These are phyloP conservation scores for Taeniopygia guttata DNA, from an alignment of 2,797 vertebrate species.

Conservation along the genomic window DNA sequence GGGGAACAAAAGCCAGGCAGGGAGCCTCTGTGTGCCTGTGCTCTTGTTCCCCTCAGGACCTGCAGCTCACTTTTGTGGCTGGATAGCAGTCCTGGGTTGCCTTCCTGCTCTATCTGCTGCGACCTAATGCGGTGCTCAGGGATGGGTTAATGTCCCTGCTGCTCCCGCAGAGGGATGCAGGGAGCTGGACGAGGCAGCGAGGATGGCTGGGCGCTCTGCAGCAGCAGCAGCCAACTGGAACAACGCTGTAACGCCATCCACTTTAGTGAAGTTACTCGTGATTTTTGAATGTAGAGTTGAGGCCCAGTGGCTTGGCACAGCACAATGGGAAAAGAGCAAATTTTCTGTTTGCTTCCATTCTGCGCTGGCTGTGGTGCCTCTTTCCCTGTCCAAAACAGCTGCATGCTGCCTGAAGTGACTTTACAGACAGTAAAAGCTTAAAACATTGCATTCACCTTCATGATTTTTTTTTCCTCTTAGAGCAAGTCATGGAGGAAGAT, in stretches of 20 bases:
- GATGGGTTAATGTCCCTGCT: not conserved
- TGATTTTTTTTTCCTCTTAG: constrained; percentile 64
- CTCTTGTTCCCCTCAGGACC: not conserved
- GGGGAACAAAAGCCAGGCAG: not conserved
- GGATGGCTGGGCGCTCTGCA: not conserved
- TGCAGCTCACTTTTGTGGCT: not conserved
- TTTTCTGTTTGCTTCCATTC: constrained; percentile 37
- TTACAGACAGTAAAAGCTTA: not conserved
- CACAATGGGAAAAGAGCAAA: constrained; percentile 25
- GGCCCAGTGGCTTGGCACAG: not conserved
- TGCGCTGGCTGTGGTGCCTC: not conserved
- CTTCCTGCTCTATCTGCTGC: accelerated
- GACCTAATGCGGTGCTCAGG: not conserved
- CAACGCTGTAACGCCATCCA: not conserved
- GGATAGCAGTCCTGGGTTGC: not conserved
- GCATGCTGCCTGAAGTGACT: not conserved
- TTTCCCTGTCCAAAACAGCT: constrained; percentile 5
- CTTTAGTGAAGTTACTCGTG: not conserved
- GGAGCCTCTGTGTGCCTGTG: not conserved
- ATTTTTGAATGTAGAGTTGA: not conserved
- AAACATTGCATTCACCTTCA: not conserved
- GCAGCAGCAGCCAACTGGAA: constrained; percentile 28
- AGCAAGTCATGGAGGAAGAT: constrained; percentile 99
- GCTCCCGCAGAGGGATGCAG: not conserved
- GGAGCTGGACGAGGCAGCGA: not conserved